Evolutionary conservation across 30 jellyfish, hydroid and myxozoan species (phyloP).

Genomic region (Hydra vulgaris): DNA sequence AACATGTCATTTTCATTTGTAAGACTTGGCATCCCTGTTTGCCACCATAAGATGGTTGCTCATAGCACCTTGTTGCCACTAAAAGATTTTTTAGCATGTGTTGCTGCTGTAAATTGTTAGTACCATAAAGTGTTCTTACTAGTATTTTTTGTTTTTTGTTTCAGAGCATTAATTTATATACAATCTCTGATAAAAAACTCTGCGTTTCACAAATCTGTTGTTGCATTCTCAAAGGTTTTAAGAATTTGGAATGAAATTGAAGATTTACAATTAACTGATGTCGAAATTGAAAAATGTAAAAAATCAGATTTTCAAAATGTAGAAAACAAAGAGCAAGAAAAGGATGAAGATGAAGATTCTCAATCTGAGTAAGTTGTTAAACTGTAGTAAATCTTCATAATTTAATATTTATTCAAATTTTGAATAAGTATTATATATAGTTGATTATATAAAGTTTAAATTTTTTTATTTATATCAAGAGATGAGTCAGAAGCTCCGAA

Average conservation of each 20-base stretch:
- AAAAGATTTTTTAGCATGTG: too few species aligned
- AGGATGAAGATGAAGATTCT: conserved; percentile 25
- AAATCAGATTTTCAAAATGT: conserved; percentile 22
- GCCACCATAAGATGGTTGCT: too few species aligned
- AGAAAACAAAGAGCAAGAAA: conserved; percentile 15
- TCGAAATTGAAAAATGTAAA: conserved; percentile 19
- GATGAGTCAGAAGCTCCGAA: neutral
- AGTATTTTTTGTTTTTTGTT: neutral
- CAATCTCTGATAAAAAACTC: conserved; percentile 4
- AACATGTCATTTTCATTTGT: too few species aligned
- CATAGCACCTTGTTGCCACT: too few species aligned
- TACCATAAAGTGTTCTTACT: too few species aligned
- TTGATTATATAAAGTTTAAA: neutral
- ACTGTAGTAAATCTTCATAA: too few species aligned
- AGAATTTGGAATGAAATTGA: conserved; percentile 21
- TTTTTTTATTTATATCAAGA: neutral
- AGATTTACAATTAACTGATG: conserved; percentile 34
- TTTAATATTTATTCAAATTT: too few species aligned
- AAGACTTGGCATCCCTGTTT: too few species aligned
- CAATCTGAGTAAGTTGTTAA: conserved; percentile 5
- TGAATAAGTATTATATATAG: too few species aligned
- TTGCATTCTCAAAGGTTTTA: neutral
- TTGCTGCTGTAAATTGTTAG: too few species aligned
- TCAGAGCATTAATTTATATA: conserved; percentile 13
- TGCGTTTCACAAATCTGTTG: neutral